Percentiles rank a stretch among this genome's conserved stretches.
These are phyloP conservation scores for Poeciliopsis turrubarensis DNA, from an alignment of 2,113 vertebrate genomes.

Conservation along the genomic window DNA sequence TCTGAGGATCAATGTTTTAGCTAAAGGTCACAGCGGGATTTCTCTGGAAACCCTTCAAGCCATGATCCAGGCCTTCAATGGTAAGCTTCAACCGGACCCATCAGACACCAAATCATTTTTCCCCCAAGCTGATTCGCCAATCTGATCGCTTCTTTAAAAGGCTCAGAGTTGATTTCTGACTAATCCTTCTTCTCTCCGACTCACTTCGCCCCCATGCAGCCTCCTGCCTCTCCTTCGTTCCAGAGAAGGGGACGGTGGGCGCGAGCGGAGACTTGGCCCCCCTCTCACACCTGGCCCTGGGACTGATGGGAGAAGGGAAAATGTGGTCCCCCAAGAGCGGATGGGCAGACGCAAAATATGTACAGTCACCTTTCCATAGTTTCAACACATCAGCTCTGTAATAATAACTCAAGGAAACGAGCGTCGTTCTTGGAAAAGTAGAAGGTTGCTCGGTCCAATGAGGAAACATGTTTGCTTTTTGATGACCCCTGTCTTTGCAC, in stretches of 20 bases:
- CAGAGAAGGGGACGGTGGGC: slow-evolving; percentile 97
- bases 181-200: slow-evolving; percentile 1
- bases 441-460: slow-evolving; percentile 34
- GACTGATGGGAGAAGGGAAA: slow-evolving; percentile 96
- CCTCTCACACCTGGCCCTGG: slow-evolving; percentile 94
- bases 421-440: slow-evolving; percentile 12
- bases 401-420: slow-evolving; percentile 8
- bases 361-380: slow-evolving; percentile 59
- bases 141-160: background rate
- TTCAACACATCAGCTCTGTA: slow-evolving; percentile 16
- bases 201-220: slow-evolving; percentile 71
- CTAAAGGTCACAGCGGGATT: slow-evolving; percentile 97
- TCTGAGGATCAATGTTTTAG: slow-evolving; percentile 94
- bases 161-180: background rate
- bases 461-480: slow-evolving; percentile 67
- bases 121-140: background rate
- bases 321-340: slow-evolving; percentile 99
- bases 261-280: slow-evolving; percentile 97
- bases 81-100: slow-evolving; percentile 67
- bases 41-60: slow-evolving; percentile 91
- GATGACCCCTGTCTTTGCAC: slow-evolving; percentile 60
- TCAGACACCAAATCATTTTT: background rate
- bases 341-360: slow-evolving; percentile 99
- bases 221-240: slow-evolving; percentile 95
- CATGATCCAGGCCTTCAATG: slow-evolving; percentile 93